Base-by-base conservation (phyloP, 2,113 vertebrate species). In the Aspiorhynchus laticeps region DNA sequence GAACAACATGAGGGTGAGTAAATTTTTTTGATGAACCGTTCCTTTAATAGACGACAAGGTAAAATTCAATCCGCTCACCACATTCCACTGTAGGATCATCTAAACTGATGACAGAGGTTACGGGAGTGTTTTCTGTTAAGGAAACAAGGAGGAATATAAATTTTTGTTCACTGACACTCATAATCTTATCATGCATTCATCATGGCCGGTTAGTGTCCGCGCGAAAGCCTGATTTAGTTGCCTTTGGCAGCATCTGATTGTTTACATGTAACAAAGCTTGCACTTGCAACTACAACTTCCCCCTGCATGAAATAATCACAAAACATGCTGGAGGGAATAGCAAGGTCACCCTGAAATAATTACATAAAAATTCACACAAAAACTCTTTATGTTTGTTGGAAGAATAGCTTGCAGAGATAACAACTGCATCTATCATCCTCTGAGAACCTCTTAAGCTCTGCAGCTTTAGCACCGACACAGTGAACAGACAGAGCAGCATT, bases 71-170 rank as follows among this genome's bases (percentile, higher is more conserved):
- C 78, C 21, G 17, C 31, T 80, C 78, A 61, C 53, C 79, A 46
- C 36, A 81, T 81, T 81, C 36, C n/a, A 65, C 79, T 46, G 14
- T 46, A 43, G 59, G 53, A 80, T 80, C 78, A 61, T 80, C 21
- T 61, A 80, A 80, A 80, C 36, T 43, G 36, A 81, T 81, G 59
- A 81, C 79, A 81, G 36, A n/a, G 80, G 43, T 61, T 63, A 63
- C 12, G 26, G 80, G 38, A 81, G n/a, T 28, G 14, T 28, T 26
- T 43, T 86, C 65, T 83, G 46, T 28, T 69, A 77, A 77, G 38
- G 80, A 88, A 86, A 88, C 53, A 48, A 83, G 83, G 41, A 51
- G 33, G 73, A 85, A 83, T 83, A 71, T 77, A 77, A 76, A 41
- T 59, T 84, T 41, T 79, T 86, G 85, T 79, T 86, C 85, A 53